Percentiles rank a stretch among this genome's conserved stretches.
phyloP scores from a whole-genome alignment of 1,140 invertebrate genomes.

The Aphidius ervi region DNA sequence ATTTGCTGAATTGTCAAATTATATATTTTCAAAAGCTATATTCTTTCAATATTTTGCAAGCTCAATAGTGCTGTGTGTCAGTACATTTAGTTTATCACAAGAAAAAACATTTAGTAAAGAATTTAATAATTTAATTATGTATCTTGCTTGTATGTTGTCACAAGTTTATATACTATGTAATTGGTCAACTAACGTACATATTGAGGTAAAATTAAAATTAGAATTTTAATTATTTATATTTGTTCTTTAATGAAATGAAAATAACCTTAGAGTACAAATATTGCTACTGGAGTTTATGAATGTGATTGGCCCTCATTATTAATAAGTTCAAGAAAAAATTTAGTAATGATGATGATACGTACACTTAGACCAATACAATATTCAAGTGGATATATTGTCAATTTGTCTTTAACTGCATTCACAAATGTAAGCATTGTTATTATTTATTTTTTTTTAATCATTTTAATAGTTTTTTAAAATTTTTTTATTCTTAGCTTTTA shows the following conservation, averaged over 20 bases:
- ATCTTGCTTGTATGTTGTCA: constrained; percentile 1
- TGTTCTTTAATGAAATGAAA: too few relatives aligned
- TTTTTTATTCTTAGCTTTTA: background rate
- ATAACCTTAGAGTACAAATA: background rate
- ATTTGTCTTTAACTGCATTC: background rate
- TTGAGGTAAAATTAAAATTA: background rate
- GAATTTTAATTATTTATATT: too few relatives aligned
- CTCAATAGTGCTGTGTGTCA: constrained; percentile 5
- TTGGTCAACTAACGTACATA: background rate
- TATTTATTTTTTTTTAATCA: background rate
- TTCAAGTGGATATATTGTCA: constrained; percentile 2
- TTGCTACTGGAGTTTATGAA: background rate
- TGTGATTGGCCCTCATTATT: background rate
- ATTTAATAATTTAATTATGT: constrained; percentile 2
- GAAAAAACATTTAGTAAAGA: background rate
- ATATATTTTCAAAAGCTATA: constrained; percentile 1
- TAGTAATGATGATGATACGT: background rate
- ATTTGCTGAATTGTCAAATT: background rate
- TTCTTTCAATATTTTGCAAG: constrained; percentile 9
- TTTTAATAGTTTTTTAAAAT: background rate
- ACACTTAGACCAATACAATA: background rate
- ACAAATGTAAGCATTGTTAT: background rate
- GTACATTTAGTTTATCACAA: background rate
- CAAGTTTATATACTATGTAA: constrained; percentile 3
- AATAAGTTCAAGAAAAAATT: background rate